phyloP scores from a whole-genome alignment of 2,797 vertebrate genomes.

The Chaenodraco wilsoni region DNA sequence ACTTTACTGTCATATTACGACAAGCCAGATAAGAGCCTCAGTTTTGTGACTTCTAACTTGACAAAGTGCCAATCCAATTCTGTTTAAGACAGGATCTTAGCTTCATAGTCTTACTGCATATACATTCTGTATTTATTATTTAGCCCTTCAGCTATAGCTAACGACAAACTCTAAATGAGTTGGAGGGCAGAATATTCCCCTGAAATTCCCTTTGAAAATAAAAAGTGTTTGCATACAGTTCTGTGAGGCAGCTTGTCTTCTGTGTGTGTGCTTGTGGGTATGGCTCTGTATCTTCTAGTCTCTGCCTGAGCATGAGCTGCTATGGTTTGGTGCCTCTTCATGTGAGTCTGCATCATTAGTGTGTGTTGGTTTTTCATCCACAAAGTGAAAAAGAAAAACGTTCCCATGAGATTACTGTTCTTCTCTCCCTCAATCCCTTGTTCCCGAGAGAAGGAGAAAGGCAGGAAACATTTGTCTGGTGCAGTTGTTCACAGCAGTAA shows the following conservation, averaged over 20 bases:
- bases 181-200: constrained; percentile 31
- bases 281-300: constrained; percentile 44
- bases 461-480: constrained; percentile 66
- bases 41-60: constrained; percentile 28
- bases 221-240: constrained; percentile 45
- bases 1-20: constrained; percentile 7
- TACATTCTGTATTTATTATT: constrained; percentile 3
- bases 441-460: constrained; percentile 49
- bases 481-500: constrained; percentile 77
- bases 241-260: constrained; percentile 30
- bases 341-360: constrained; percentile 81
- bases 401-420: constrained; percentile 73
- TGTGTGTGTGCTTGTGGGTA: constrained; percentile 26
- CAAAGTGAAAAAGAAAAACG: constrained; percentile 67
- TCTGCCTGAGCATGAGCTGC: constrained; percentile 42
- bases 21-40: constrained; percentile 13
- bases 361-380: constrained; percentile 80
- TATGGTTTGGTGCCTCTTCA: constrained; percentile 38
- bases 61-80: constrained; percentile 13
- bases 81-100: constrained; percentile 6
- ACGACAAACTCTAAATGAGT: constrained; percentile 51
- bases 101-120: constrained; percentile 13
- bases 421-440: constrained; percentile 54
- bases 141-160: constrained; percentile 9
- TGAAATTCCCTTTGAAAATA: constrained; percentile 52